These are phyloP conservation scores for Carollia perspicillata DNA, from an alignment of 2,113 vertebrate species.

Conservation along the genomic window DNA sequence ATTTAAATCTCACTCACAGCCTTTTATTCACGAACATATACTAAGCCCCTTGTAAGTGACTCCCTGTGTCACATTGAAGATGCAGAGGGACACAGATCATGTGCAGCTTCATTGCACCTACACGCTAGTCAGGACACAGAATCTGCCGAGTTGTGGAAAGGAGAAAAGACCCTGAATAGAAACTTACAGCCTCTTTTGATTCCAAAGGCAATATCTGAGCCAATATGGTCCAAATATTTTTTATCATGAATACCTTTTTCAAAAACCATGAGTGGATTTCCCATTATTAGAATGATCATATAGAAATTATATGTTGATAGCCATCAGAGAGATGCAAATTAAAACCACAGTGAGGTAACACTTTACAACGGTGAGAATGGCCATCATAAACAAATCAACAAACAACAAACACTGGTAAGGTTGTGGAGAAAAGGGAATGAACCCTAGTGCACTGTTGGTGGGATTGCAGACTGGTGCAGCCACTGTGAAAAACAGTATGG, in stretches of 20 bases:
- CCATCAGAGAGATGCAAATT: no score
- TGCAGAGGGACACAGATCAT: fast-evolving
- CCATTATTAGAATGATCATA: not conserved
- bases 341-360: no score
- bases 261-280: not conserved
- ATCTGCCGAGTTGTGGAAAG: not conserved
- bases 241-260: not conserved
- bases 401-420: no score
- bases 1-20: not conserved
- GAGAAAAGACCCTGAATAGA: not conserved
- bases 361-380: no score
- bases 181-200: not conserved
- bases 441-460: no score
- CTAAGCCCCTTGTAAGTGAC: not conserved
- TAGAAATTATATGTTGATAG: not conserved
- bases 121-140: fast-evolving
- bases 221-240: not conserved
- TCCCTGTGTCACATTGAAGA: not conserved
- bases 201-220: not conserved
- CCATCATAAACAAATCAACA: no score
- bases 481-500: no score
- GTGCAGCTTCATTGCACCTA: not conserved
- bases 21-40: not conserved
- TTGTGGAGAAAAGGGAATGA: no score
- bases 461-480: no score